phyloP scores from a whole-genome alignment of 2,113 vertebrate genomes.

The Lycaon pictus region DNA sequence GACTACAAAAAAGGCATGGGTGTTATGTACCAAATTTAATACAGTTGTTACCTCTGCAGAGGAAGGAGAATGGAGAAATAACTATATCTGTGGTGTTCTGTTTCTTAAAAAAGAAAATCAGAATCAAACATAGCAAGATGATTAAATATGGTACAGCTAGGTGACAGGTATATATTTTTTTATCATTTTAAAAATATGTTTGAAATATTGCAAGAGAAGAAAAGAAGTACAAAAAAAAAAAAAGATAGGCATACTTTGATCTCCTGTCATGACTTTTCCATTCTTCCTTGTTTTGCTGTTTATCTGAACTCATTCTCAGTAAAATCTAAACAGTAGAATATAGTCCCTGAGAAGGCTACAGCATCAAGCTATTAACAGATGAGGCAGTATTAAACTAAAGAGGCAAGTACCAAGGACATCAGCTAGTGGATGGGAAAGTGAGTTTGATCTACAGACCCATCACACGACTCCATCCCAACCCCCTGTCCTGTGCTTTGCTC shows the following conservation, averaged over 20 bases:
- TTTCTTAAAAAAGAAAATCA: background rate
- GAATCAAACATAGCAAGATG: background rate
- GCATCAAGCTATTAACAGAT: background rate
- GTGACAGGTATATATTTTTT: background rate
- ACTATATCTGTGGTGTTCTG: background rate
- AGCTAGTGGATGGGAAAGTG: background rate
- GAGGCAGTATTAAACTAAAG: background rate
- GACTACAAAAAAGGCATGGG: background rate
- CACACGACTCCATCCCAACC: background rate
- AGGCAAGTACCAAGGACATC: background rate
- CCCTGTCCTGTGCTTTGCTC: background rate
- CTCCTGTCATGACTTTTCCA: background rate
- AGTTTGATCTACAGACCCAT: background rate
- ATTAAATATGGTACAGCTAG: background rate
- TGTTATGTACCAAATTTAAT: background rate
- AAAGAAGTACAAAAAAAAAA: background rate
- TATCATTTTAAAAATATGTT: background rate
- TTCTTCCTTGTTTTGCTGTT: background rate
- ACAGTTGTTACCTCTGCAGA: background rate
- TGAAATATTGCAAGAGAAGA: background rate
- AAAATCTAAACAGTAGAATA: background rate
- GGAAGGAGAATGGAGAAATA: background rate
- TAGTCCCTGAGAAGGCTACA: background rate
- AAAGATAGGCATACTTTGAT: background rate
- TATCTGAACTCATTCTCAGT: background rate